Percentiles rank a stretch among this genome's conserved stretches.
phyloP scores from a whole-genome alignment of 2,797 vertebrate genomes.

The Aselliscus stoliczkanus region DNA sequence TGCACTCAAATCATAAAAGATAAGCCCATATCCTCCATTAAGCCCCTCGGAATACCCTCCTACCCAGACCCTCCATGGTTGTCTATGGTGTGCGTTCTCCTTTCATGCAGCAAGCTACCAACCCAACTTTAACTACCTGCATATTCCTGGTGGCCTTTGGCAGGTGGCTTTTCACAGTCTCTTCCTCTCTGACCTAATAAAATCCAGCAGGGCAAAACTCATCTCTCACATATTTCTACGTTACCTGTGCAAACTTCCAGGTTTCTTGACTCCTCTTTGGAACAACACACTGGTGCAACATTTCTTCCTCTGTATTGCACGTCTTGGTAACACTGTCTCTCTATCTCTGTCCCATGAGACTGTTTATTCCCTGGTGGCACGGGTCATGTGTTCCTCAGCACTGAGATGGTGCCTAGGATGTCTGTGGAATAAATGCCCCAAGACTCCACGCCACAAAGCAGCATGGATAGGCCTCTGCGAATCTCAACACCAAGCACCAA shows the following conservation, averaged over 20 bases:
- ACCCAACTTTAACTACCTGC: background rate
- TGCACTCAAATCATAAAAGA: background rate
- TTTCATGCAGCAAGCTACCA: background rate
- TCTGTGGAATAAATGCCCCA: background rate
- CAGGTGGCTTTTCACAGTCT: background rate
- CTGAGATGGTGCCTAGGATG: background rate
- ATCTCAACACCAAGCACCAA: background rate
- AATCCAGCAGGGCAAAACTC: background rate
- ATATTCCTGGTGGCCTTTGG: background rate
- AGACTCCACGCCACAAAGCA: background rate
- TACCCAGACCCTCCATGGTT: background rate
- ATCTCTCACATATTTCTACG: rapidly evolving
- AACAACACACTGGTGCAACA: background rate
- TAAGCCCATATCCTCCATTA: background rate
- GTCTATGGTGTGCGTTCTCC: background rate
- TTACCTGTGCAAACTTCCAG: background rate
- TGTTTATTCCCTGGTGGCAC: background rate
- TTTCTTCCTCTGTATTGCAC: background rate
- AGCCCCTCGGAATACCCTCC: background rate
- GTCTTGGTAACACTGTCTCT: rapidly evolving
- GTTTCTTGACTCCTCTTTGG: background rate
- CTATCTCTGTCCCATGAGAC: background rate
- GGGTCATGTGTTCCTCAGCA: background rate
- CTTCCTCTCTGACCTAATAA: background rate
- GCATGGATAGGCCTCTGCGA: background rate